Percentiles rank a stretch among this genome's conserved stretches.
Conservation (phyloP, 2,797 vertebrate species). For the Lutjanus campechanus region DNA sequence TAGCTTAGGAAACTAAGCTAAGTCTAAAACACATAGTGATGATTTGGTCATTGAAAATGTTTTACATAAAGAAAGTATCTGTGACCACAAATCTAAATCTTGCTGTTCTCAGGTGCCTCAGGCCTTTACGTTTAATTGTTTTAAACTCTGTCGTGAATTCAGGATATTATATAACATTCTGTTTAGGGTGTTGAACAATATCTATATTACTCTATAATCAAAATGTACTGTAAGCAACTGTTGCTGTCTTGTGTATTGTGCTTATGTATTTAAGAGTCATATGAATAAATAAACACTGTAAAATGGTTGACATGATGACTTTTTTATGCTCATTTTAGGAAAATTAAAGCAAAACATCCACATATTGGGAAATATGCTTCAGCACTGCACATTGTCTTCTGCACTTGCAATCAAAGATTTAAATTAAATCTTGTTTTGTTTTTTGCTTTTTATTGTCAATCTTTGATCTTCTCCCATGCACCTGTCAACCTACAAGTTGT, state of each 20-base stretch:
- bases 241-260: not conserved
- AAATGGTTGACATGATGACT: not conserved
- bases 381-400: too few relatives aligned
- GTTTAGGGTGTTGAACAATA: not conserved
- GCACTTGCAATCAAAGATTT: too few relatives aligned
- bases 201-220: slow-evolving; percentile 3
- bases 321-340: not conserved
- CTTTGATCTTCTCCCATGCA: too few relatives aligned
- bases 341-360: not conserved
- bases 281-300: slow-evolving; percentile 4
- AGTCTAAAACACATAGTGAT: not conserved
- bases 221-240: slow-evolving; percentile 3
- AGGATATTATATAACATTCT: not conserved
- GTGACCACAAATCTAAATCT: not conserved
- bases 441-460: too few relatives aligned
- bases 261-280: not conserved
- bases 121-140: not conserved
- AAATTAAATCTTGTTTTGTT: too few relatives aligned
- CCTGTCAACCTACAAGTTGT: too few relatives aligned
- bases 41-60: not conserved
- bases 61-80: not conserved
- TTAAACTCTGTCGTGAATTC: slow-evolving; percentile 5
- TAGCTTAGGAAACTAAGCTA: not conserved
- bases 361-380: not conserved
- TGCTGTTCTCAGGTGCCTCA: not conserved